Base-by-base conservation (phyloP, 2,113 vertebrate species). In the Oryzias javanicus region DNA sequence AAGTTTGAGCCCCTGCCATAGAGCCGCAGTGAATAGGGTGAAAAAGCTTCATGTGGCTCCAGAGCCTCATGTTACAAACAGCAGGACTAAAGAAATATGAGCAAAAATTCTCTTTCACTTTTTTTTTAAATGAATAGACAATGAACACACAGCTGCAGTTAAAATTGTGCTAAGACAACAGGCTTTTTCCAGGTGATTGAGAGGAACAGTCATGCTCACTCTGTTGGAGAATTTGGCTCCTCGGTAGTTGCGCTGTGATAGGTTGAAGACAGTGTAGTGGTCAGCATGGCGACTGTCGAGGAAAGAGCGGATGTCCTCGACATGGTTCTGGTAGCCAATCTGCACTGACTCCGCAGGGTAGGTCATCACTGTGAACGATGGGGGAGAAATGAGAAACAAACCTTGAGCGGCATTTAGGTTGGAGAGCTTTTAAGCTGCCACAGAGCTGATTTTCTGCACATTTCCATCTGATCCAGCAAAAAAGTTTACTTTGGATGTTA, bases 261-360 rank as follows among this genome's bases (percentile, higher is more conserved):
- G 83, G 86, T 99, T 99, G 89, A 99, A 99, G 76, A 99, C 95
- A 2, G 97, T 98, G 88, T 99, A 99, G 89, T 98, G 97, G 87
- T 98, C 97, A 1, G 95, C 93, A 76, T 99, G 97, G 42, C 95
- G 93, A 60, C 95, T 95, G 86, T 99, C 97, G 63, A 99, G 78
- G 79, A 98, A 99, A 0, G 95, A 96, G 70, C 97, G 91, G n/a
- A 99, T 96, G 20, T 99, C 97, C 71, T 99, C 97, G 1, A 98
- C 94, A 44, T 98, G 97, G 88, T 99, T 99, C 89, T 96, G 94
- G 84, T 96, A 96, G 29, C 95, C 95, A 74, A 98, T 87, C 84
- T 99, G 97, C 13, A 96, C 95, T 0, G 86, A 92, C 81, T 98
- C 97, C n/a, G 94, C 92, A 22, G 97, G 97, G 76, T 98, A 98